Base-by-base conservation (phyloP, 2,797 vertebrate species). In the Sciurus carolinensis region DNA sequence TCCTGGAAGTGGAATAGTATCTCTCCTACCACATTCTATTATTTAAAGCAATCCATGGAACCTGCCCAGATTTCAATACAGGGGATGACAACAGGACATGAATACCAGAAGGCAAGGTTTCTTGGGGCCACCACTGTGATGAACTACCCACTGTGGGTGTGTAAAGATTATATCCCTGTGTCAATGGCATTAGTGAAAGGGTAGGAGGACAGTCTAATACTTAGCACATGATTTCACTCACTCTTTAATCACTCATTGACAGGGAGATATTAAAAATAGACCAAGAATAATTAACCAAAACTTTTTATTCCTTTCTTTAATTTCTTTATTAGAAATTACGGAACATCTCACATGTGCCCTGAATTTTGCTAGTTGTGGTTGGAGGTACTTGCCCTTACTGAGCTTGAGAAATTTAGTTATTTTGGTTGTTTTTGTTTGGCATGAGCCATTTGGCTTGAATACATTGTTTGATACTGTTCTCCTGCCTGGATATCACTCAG, bases 211-310 rank as follows among this genome's bases (percentile, higher is more conserved):
- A 81, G 1, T 73, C 52, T 52, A 77, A 85, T 71, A 69, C 13
- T 81, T 67, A 64, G 36, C 44, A 81, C 14, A 79, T 13, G 15
- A 91, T 87, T 93, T 57, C 75, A 62, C 50, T 92, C 73, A 76
- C 22, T 72, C 20, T 93, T 95, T 52, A 15, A 84, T 96, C 89
- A 87, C 13, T 66, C 15, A 28, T 5, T 71, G 79, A 57, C 72
- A 94, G 79, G 50, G 13, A 75, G 54, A 82, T 91, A 26, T 90
- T 94, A 97, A 97, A 96, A 97, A 97, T 79, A 96, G 62, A 75
- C 5, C 64, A 81, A 87, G 10, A 12, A 75, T 94, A 96, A 96
- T 95, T 92, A 88, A 17, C 24, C 90, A 86, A 1, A 84, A 14
- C 26, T 96, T 90, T 93, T 28, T 76, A 84, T 72, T 76, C 50